Evolutionary conservation across 2,113 vertebrate genomes (phyloP).

Genomic region (Lanius ludovicianus): DNA sequence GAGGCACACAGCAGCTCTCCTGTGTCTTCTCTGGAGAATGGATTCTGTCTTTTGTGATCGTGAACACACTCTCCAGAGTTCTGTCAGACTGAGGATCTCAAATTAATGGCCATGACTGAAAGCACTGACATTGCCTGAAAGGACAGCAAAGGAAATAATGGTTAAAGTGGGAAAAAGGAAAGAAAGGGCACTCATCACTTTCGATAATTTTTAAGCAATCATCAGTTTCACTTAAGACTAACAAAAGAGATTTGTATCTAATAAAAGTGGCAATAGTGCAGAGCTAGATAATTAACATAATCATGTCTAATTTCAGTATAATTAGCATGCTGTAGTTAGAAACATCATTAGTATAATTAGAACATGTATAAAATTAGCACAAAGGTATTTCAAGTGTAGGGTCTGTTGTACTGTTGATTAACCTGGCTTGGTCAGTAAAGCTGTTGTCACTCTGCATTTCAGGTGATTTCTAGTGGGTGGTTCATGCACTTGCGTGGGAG

Average conservation of each 20-base stretch:
- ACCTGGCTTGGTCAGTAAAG: background rate
- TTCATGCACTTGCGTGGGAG: background rate
- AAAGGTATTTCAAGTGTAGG: background rate
- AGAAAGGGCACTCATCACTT: background rate
- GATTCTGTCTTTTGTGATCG: background rate
- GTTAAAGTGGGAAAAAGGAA: background rate
- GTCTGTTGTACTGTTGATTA: background rate
- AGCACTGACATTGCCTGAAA: background rate
- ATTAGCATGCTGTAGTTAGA: constrained; percentile 16
- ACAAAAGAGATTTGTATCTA: background rate
- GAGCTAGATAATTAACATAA: background rate
- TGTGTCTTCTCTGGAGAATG: background rate
- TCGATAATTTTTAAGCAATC: background rate
- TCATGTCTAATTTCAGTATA: background rate
- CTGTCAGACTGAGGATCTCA: background rate
- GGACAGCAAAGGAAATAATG: background rate
- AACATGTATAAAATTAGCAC: background rate
- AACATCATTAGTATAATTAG: background rate
- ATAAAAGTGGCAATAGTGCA: background rate
- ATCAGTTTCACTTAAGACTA: background rate
- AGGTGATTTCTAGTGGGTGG: background rate
- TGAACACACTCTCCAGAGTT: background rate
- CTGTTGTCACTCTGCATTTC: background rate
- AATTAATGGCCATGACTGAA: background rate
- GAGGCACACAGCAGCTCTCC: background rate